A percentile compares a stretch with the other conserved stretches of the same genome.
Conservation (phyloP, 2,797 vertebrate species). For the Hyperoplus lanceolatus region DNA sequence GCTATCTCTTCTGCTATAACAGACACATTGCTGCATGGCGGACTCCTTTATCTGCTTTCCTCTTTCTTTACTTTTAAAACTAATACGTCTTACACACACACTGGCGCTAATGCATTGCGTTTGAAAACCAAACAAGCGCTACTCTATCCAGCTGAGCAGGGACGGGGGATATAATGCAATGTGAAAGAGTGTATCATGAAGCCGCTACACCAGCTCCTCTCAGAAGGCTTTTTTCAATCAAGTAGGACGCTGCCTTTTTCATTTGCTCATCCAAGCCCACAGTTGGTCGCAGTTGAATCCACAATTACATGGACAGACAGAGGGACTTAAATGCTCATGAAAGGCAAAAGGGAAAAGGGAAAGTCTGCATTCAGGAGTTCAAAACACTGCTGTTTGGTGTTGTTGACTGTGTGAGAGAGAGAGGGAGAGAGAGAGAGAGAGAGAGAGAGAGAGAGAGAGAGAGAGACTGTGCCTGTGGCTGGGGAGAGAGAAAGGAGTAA, state of each 20-base stretch:
- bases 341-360: slow-evolving; percentile 55
- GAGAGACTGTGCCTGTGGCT: slow-evolving; percentile 69
- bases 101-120: slow-evolving; percentile 14
- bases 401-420: slow-evolving; percentile 77
- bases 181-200: slow-evolving; percentile 64
- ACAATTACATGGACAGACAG: slow-evolving; percentile 80
- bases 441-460: too few relatives aligned
- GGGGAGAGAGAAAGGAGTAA: slow-evolving; percentile 73
- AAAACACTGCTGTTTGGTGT: slow-evolving; percentile 71
- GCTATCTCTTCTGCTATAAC: slow-evolving; percentile 1
- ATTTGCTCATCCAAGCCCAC: slow-evolving; percentile 75
- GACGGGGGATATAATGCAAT: slow-evolving; percentile 58
- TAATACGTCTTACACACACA: slow-evolving; percentile 19
- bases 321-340: slow-evolving; percentile 80
- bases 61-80: slow-evolving; percentile 11
- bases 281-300: slow-evolving; percentile 77
- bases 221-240: slow-evolving; percentile 81
- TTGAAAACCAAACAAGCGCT: slow-evolving; percentile 43
- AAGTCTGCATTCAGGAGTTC: slow-evolving; percentile 82
- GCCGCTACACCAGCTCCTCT: slow-evolving; percentile 64
- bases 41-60: background rate
- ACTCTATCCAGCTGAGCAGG: slow-evolving; percentile 49
- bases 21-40: slow-evolving; percentile 11
- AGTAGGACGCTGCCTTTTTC: slow-evolving; percentile 67
- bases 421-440: too few relatives aligned